phyloP scores from a whole-genome alignment of 2,888 invertebrate species.

The Julus scandinavius region DNA sequence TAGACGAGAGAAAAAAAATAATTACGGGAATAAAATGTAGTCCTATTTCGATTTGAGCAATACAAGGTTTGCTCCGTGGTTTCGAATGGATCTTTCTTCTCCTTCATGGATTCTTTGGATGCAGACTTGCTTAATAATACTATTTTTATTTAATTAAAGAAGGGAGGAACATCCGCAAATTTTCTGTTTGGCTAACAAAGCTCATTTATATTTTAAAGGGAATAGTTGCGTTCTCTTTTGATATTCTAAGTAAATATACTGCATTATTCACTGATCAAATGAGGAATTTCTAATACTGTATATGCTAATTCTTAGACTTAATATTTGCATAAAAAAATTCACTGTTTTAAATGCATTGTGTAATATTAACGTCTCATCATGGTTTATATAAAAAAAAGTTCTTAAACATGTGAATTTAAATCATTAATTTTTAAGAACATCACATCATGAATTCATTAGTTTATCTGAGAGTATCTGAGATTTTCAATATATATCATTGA shows the following conservation, averaged over 20 bases:
- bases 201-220: slow-evolving; percentile 3
- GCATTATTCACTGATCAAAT: background rate
- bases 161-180: background rate
- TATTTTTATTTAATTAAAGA: slow-evolving; percentile 21
- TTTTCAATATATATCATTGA: too few relatives aligned
- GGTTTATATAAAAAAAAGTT: too few relatives aligned
- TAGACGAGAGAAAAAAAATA: background rate
- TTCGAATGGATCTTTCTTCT: background rate
- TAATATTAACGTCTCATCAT: too few relatives aligned
- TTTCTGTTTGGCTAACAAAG: slow-evolving; percentile 23
- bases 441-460: too few relatives aligned
- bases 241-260: background rate
- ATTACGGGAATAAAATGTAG: slow-evolving; percentile 23
- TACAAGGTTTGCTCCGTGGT: background rate
- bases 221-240: background rate
- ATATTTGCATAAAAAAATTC: too few relatives aligned
- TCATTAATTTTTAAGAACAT: too few relatives aligned
- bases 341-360: too few relatives aligned
- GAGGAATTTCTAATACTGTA: background rate
- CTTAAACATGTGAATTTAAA: too few relatives aligned
- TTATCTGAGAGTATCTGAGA: too few relatives aligned
- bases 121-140: background rate
- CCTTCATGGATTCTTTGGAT: background rate
- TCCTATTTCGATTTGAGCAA: slow-evolving; percentile 33
- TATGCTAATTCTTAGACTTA: background rate